Conservation (phyloP, 2,113 vertebrate genomes). For the Entelurus aequoreus region DNA sequence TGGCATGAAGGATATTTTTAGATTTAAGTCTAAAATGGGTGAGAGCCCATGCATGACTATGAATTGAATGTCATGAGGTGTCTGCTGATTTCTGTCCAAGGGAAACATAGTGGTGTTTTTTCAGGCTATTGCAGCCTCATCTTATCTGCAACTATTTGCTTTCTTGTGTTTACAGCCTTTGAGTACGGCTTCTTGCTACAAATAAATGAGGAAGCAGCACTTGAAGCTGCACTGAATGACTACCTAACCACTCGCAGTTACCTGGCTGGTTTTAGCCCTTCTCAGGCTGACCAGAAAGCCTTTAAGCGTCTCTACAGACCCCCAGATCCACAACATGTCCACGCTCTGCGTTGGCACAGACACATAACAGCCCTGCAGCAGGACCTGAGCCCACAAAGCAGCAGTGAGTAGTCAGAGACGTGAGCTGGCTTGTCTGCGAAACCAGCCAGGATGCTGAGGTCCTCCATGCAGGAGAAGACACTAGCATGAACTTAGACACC, state of each 20-base stretch:
- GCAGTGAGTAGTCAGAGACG: constrained; percentile 83
- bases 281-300: constrained; percentile 81
- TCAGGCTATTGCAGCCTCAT: constrained; percentile 9
- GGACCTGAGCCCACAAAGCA: constrained; percentile 69
- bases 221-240: constrained; percentile 81
- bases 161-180: constrained; percentile 86
- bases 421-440: constrained; percentile 10
- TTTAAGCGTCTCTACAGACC: constrained; percentile 80
- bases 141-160: constrained; percentile 53
- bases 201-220: constrained; percentile 80
- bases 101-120: neutral
- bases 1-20: too few species aligned
- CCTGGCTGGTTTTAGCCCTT: constrained; percentile 85
- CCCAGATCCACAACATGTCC: constrained; percentile 81
- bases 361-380: constrained; percentile 85
- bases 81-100: neutral
- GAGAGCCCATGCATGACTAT: too few species aligned
- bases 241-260: constrained; percentile 92
- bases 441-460: constrained; percentile 2
- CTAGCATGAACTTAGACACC: constrained; percentile 2
- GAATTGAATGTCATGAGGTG: too few species aligned
- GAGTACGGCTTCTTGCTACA: constrained; percentile 83
- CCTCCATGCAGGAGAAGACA: neutral
- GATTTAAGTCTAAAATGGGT: too few species aligned
- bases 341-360: constrained; percentile 92